phyloP scores from a whole-genome alignment of 2,113 vertebrate species.

The Chrysochloris asiatica region DNA sequence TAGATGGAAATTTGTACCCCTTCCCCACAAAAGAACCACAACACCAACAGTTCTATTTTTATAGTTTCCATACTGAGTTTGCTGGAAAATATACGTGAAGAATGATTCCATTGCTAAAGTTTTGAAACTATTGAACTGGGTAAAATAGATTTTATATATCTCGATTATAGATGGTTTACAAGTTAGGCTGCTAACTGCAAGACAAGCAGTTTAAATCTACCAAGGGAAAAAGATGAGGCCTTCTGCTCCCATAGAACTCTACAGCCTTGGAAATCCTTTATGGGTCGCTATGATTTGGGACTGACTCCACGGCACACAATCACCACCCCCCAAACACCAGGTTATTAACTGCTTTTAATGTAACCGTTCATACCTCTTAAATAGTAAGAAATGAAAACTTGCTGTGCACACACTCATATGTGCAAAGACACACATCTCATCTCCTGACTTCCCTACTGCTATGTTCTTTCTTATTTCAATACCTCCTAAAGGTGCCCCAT shows the following conservation, averaged over 20 bases:
- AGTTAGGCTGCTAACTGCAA: too few relatives aligned
- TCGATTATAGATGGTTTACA: too few relatives aligned
- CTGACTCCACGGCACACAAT: too few relatives aligned
- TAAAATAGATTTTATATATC: background rate
- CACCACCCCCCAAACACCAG: too few relatives aligned
- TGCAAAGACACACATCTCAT: background rate
- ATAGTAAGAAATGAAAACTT: background rate
- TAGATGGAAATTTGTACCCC: background rate
- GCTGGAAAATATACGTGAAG: background rate
- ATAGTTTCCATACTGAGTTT: background rate
- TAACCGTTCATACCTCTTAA: constrained; percentile 8
- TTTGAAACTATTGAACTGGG: background rate
- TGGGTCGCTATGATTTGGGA: too few relatives aligned
- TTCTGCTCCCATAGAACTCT: too few relatives aligned
- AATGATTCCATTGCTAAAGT: background rate
- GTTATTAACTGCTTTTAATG: background rate
- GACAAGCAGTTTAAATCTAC: too few relatives aligned
- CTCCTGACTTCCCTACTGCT: background rate
- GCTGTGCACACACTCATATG: background rate
- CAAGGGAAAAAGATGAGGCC: too few relatives aligned
- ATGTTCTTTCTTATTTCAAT: background rate
- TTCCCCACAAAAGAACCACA: background rate
- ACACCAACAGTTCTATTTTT: background rate
- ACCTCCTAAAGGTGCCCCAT: background rate
- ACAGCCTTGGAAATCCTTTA: too few relatives aligned